Evolutionary conservation across 2,888 invertebrate species (phyloP).

Genomic region (Platycheirus rosarum): DNA sequence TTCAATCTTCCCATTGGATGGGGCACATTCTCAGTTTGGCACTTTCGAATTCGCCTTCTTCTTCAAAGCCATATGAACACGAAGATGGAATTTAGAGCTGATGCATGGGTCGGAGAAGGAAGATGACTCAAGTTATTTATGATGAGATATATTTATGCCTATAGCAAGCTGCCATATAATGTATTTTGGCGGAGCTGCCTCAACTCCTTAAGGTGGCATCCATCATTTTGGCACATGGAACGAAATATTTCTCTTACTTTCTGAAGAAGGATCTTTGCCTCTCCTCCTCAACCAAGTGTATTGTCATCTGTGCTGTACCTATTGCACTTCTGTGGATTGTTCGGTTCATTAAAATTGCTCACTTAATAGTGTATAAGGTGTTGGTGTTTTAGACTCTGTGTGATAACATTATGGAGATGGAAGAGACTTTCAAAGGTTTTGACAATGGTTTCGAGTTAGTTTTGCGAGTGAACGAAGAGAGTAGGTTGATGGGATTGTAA

Average conservation of each 20-base stretch:
- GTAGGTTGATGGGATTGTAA: conserved; percentile 47
- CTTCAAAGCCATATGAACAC: too few species aligned
- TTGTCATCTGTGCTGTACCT: conserved; percentile 21
- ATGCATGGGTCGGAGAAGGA: not conserved
- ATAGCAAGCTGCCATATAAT: conserved; percentile 11
- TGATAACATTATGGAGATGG: conserved; percentile 21
- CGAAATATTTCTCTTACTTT: conserved; percentile 63
- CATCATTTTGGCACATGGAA: conserved; percentile 71
- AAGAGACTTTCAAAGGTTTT: conserved; percentile 31
- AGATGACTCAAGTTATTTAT: conserved; percentile 65
- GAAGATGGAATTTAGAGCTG: too few species aligned
- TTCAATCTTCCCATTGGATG: conserved; percentile 58
- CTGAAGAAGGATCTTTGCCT: conserved; percentile 3
- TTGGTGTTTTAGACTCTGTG: conserved; percentile 10
- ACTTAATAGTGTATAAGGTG: conserved; percentile 54
- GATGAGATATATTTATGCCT: conserved; percentile 40
- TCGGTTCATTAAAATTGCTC: conserved; percentile 71
- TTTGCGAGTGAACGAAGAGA: conserved; percentile 16
- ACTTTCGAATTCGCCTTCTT: not conserved
- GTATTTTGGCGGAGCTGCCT: conserved; percentile 11
- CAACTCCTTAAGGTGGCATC: conserved; percentile 64
- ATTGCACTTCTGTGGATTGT: conserved; percentile 64
- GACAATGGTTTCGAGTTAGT: conserved; percentile 5
- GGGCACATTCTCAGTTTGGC: not conserved
- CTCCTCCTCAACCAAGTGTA: conserved; percentile 30